A percentile compares a stretch with the other conserved stretches of the same genome.
Evolutionary conservation across 2,797 vertebrate genomes (phyloP).

Genomic region (Alosa sapidissima): DNA sequence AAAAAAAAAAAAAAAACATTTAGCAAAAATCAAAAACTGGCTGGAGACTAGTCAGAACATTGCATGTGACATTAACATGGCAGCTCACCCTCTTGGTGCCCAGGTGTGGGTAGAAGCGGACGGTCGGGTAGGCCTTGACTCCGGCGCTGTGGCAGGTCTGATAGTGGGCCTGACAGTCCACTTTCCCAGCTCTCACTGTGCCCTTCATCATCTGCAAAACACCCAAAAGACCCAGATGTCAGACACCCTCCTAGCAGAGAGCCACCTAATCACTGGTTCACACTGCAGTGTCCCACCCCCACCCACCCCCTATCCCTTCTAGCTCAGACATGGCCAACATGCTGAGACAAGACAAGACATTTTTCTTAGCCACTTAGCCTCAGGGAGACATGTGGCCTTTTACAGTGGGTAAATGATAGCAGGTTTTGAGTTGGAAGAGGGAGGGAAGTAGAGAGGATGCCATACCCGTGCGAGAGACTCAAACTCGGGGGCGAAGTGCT

Average conservation of each 20-base stretch:
- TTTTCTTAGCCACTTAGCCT: neutral
- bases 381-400: neutral
- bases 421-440: neutral
- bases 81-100: conserved; percentile 50
- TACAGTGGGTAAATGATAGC: neutral
- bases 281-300: no score
- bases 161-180: conserved; percentile 88
- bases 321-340: neutral
- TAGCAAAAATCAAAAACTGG: neutral
- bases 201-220: conserved; percentile 82
- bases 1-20: neutral
- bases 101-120: conserved; percentile 83
- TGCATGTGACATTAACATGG: neutral
- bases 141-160: conserved; percentile 86
- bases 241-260: no score
- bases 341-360: neutral
- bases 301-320: no score
- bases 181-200: conserved; percentile 88
- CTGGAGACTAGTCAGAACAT: neutral
- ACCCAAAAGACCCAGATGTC: neutral
- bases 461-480: conserved; percentile 89
- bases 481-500: conserved; percentile 94
- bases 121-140: conserved; percentile 88
- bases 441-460: neutral
- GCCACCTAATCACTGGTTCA: no score